phyloP scores from a whole-genome alignment of 2,888 invertebrate species.

The Hecatera dysodea region DNA sequence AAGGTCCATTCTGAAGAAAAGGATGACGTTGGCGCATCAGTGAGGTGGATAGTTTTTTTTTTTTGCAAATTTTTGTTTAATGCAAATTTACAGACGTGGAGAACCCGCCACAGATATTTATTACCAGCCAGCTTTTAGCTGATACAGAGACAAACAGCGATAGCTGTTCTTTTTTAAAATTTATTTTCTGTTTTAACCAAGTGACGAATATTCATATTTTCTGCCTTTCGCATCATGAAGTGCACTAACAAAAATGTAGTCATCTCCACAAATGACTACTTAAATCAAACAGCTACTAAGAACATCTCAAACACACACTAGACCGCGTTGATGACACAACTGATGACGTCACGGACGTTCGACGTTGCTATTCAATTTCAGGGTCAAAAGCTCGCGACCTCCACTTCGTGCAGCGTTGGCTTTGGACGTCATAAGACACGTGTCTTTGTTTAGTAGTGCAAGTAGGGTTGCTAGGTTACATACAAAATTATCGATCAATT shows the following conservation, averaged over 20 bases:
- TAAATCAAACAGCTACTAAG: slow-evolving; percentile 8
- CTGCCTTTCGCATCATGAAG: neutral
- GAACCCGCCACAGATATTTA: too few species aligned
- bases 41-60: too few species aligned
- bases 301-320: slow-evolving; percentile 8
- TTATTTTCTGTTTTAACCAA: neutral
- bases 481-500: too few species aligned
- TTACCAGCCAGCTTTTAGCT: too few species aligned
- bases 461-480: neutral
- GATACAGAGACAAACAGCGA: too few species aligned
- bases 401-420: slow-evolving; percentile 51
- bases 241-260: neutral
- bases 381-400: slow-evolving; percentile 68
- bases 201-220: neutral
- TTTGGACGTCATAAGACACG: slow-evolving; percentile 44
- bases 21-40: too few species aligned
- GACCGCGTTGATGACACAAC: slow-evolving; percentile 34
- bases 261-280: neutral
- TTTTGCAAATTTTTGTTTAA: too few species aligned
- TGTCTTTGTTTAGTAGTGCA: neutral
- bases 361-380: slow-evolving; percentile 58
- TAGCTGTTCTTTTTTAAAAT: too few species aligned
- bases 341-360: slow-evolving; percentile 55
- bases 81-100: too few species aligned
- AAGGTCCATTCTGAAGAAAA: too few species aligned